Conservation (phyloP, 1,140 invertebrate species). For the Battus philenor region DNA sequence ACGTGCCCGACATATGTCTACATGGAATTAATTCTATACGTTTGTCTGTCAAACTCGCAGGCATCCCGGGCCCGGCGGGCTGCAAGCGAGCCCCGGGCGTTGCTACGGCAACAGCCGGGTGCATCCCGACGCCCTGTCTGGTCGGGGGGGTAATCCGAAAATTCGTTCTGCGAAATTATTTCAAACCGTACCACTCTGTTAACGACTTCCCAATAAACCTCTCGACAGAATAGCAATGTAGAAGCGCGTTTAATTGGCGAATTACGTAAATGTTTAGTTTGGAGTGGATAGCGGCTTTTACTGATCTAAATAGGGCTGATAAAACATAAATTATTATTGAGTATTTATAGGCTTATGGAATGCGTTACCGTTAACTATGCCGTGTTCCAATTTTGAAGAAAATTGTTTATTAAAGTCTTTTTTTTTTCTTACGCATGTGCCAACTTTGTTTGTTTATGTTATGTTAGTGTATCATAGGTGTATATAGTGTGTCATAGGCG, state of each 20-base stretch:
- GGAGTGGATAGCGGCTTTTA: too few relatives aligned
- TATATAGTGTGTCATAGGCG: too few relatives aligned
- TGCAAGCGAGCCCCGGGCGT: conserved; percentile 19
- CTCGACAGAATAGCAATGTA: not conserved
- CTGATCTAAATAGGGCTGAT: too few relatives aligned
- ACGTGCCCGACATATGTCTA: conserved; percentile 8
- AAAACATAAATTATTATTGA: too few relatives aligned
- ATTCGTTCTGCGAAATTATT: conserved; percentile 9
- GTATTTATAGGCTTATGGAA: too few relatives aligned
- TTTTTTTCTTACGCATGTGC: too few relatives aligned
- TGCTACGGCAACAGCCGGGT: conserved; percentile 27
- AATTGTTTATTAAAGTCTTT: too few relatives aligned
- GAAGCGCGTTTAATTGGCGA: conserved; percentile 6
- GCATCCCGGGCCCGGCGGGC: not conserved
- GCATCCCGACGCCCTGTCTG: conserved; percentile 22
- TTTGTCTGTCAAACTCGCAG: conserved; percentile 4
- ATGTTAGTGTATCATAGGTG: too few relatives aligned
- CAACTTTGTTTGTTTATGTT: too few relatives aligned
- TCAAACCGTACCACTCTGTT: conserved; percentile 2
- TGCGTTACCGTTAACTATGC: too few relatives aligned
- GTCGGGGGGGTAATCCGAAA: conserved; percentile 6
- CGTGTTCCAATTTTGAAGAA: too few relatives aligned
- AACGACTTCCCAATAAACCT: conserved; percentile 12
- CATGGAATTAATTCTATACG: conserved; percentile 10
- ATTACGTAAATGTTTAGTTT: conserved; percentile 4